These are phyloP conservation scores for Aplocera efformata DNA, from an alignment of 2,888 invertebrate genomes.

Conservation along the genomic window DNA sequence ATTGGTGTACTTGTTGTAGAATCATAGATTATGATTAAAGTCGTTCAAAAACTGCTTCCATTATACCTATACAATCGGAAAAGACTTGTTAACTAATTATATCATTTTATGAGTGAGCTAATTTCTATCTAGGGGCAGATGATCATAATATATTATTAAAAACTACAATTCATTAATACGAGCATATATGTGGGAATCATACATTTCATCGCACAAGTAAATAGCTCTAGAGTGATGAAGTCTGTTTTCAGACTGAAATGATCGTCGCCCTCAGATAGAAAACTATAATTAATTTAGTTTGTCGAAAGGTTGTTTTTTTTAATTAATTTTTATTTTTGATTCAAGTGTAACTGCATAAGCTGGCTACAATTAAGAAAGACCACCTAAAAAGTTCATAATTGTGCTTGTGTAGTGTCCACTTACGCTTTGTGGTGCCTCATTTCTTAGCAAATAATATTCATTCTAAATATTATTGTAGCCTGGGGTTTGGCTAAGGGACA, in stretches of 20 bases:
- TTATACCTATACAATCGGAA: constrained; percentile 30
- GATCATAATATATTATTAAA: too few species aligned
- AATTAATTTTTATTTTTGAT: constrained; percentile 15
- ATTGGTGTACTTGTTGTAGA: too few species aligned
- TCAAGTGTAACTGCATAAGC: constrained; percentile 27
- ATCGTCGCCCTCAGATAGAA: constrained; percentile 8
- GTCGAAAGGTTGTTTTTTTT: constrained; percentile 24
- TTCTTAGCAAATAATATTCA: constrained; percentile 7
- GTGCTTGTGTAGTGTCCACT: constrained; percentile 21
- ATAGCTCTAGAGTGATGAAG: not conserved
- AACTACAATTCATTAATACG: too few species aligned
- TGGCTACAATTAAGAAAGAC: constrained; percentile 7
- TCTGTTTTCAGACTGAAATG: not conserved
- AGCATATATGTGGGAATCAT: not conserved
- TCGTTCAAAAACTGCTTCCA: constrained; percentile 27
- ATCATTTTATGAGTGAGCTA: constrained; percentile 31
- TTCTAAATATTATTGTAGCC: constrained; percentile 5
- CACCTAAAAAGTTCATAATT: not conserved
- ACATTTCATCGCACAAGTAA: too few species aligned
- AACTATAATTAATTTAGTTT: constrained; percentile 14
- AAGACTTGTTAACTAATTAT: constrained; percentile 48
- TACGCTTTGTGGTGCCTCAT: constrained; percentile 15
- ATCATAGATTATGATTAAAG: too few species aligned
- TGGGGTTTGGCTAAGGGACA: constrained; percentile 2
- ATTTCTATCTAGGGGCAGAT: constrained; percentile 5